Evolutionary conservation across 2,888 invertebrate genomes (phyloP).

Genomic region (Eupithecia tripunctaria): DNA sequence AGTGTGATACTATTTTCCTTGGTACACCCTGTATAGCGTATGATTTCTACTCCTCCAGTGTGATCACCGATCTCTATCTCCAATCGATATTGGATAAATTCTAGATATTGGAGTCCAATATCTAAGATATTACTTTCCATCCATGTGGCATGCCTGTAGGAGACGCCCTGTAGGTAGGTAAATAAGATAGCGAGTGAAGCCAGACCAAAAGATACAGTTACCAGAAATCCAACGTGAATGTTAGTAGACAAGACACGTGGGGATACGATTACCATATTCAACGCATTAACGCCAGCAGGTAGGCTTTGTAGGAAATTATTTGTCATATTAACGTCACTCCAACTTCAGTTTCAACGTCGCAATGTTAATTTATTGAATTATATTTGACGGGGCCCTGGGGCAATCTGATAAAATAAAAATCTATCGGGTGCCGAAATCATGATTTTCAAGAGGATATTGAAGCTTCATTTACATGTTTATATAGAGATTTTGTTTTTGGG

Average conservation of each 20-base stretch:
- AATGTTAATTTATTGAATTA: slow-evolving; percentile 79
- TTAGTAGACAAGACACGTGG: slow-evolving; percentile 65
- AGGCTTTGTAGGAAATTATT: slow-evolving; percentile 79
- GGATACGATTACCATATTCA: slow-evolving; percentile 80
- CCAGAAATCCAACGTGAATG: slow-evolving; percentile 70
- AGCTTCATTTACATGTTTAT: slow-evolving; percentile 2
- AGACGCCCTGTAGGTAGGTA: too few relatives aligned
- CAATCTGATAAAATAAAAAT: slow-evolving; percentile 23
- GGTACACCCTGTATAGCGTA: too few relatives aligned
- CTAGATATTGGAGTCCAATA: too few relatives aligned
- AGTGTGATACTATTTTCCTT: too few relatives aligned
- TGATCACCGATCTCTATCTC: too few relatives aligned
- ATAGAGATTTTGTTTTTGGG: not conserved
- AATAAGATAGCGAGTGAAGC: not conserved
- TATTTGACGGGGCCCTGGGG: slow-evolving; percentile 61
- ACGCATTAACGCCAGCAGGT: slow-evolving; percentile 69
- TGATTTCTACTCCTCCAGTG: too few relatives aligned
- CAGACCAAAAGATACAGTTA: slow-evolving; percentile 42
- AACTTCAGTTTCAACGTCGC: slow-evolving; percentile 66
- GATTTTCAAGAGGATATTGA: not conserved
- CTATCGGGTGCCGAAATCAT: not conserved
- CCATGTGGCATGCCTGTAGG: too few relatives aligned
- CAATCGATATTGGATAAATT: too few relatives aligned
- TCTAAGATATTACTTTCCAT: too few relatives aligned
- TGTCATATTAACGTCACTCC: slow-evolving; percentile 82